Evolutionary conservation across 2,113 vertebrate genomes (phyloP), one percentile per base, ranked within the genome.

Genomic region (Ahaetulla prasina): DNA sequence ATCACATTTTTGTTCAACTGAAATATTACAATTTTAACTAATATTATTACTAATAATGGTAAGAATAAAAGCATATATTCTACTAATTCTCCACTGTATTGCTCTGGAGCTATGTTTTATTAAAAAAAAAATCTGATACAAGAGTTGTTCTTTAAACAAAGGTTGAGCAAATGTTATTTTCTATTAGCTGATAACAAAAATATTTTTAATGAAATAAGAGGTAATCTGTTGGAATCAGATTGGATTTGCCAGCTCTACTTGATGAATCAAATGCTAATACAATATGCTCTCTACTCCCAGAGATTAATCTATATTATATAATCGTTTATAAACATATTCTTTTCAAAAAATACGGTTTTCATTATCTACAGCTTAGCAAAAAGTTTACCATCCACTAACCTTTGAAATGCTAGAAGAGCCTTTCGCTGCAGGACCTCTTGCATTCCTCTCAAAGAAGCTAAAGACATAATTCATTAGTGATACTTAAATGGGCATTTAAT

Each of bases 371-470:
- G 93, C 68, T 91, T n/a, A 96, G 96, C 30, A 27, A 94, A 97
- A 97, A 97, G 95, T 95, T 93, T 92, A 95, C 96, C 96, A 95
- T 94, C 94, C 93, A 97, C 98, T 96, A 96, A 99, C 99, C 99
- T 99, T 97, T 99, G 99, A 97, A 99, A 99, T 57, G 99, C 98
- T 96, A 98, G 98, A 95, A 99, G 98, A 94, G 99, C 99, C 96
- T 99, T 99, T 97, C 98, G 98, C 97, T 99, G 99, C 94, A 99
- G 98, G 96, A 99, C 98, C 96, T 99, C 99, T 97, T 99, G 99
- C 95, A 98, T 97, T 96, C 98, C 98, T 94, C 99, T 97, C 97
- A 99, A 96, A 50, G 99, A 99, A 45, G 99, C 99, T 99, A 91
- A 96, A 96, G 93, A 94, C 93, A 95, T 85, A 90, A 94, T 90